Evolutionary conservation across 2,888 invertebrate genomes (phyloP).

Genomic region (Keiferia lycopersicella): DNA sequence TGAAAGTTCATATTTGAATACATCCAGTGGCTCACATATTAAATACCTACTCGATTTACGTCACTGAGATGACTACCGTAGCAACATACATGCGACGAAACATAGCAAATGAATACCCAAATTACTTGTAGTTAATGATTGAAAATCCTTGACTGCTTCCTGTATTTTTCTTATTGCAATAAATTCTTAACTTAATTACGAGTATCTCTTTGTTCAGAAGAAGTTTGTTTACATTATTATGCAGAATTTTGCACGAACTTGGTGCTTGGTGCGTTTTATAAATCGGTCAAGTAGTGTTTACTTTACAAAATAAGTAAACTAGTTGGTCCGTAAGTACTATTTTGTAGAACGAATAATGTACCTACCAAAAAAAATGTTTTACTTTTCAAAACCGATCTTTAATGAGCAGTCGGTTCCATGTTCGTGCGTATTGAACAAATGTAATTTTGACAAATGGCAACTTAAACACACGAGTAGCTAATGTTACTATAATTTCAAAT

Average conservation of each 20-base stretch:
- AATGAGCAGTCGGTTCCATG: no score
- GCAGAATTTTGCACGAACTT: constrained; percentile 1
- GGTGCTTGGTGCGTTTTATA: background rate
- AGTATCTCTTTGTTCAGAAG: constrained; percentile 17
- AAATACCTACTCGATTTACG: constrained; percentile 2
- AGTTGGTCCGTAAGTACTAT: background rate
- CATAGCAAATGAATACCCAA: background rate
- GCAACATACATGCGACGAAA: background rate
- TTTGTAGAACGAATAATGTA: no score
- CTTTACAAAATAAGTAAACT: background rate
- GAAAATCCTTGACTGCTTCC: constrained; percentile 25
- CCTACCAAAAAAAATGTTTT: no score
- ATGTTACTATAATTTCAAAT: background rate
- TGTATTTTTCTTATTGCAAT: constrained; percentile 21
- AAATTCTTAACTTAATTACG: constrained; percentile 14
- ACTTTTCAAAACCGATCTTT: no score
- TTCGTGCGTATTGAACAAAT: no score
- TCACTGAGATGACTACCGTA: background rate
- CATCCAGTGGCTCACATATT: constrained; percentile 6
- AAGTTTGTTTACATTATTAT: constrained; percentile 7
- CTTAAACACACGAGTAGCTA: background rate
- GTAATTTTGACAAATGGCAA: background rate
- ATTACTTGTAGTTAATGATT: constrained; percentile 10
- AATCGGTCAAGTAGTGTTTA: background rate
- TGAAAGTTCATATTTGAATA: constrained; percentile 15